Percentiles rank a stretch among this genome's conserved stretches.
Conservation (phyloP, 2,113 vertebrate species). For the Onychostruthus taczanowskii region DNA sequence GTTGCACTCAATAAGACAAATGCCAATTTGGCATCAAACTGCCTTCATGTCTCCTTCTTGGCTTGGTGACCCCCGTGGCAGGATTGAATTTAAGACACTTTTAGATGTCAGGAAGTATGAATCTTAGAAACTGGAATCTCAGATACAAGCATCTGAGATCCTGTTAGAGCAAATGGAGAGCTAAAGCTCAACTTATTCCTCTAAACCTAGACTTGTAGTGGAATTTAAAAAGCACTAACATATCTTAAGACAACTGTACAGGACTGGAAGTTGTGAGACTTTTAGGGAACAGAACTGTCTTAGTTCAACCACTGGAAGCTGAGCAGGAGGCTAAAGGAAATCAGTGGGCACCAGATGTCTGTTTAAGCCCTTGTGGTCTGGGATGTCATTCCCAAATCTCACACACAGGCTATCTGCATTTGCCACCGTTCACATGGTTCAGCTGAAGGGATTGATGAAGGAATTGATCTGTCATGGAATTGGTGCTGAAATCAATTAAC, state of each 20-base stretch:
- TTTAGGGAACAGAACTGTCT: not conserved
- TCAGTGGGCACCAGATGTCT: not conserved
- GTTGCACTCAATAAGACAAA: not conserved
- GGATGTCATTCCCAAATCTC: not conserved
- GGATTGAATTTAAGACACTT: not conserved
- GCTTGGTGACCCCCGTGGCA: not conserved
- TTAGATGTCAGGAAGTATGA: not conserved
- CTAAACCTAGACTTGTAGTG: not conserved
- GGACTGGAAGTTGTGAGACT: not conserved
- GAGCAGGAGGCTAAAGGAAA: not conserved
- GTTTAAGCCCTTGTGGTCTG: not conserved
- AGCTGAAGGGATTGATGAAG: not conserved
- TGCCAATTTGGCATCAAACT: not conserved
- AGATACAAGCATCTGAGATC: not conserved
- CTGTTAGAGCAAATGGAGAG: not conserved
- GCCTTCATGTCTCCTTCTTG: not conserved
- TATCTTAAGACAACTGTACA: not conserved
- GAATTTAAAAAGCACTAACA: not conserved
- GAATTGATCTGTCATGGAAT: not conserved
- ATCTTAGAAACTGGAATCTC: not conserved
- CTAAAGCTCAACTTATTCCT: not conserved
- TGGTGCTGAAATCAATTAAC: not conserved
- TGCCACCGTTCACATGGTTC: not conserved
- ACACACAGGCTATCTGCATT: not conserved
- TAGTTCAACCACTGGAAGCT: not conserved